Evolutionary conservation across 2,888 invertebrate species (phyloP).

Genomic region (Lamellibrachia satsuma): DNA sequence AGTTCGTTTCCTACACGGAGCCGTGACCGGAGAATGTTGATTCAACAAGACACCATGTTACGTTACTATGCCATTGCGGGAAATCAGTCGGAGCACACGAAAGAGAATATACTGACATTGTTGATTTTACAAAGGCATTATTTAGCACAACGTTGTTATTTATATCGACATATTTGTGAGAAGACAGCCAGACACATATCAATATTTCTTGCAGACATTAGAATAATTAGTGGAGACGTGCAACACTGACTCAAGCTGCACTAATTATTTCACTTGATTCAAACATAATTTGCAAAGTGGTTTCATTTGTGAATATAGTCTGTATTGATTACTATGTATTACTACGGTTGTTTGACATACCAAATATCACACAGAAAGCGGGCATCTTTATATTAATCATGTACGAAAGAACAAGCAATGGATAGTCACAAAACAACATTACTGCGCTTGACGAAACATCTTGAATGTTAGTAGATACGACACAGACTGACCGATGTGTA

Average conservation of each 20-base stretch:
- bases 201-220: no score
- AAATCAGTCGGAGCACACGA: no score
- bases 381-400: neutral
- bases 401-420: neutral
- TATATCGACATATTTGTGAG: no score
- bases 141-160: no score
- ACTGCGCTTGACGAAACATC: neutral
- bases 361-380: no score
- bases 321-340: neutral
- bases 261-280: neutral
- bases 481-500: neutral
- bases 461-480: neutral
- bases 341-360: neutral
- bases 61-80: no score
- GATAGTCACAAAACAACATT: neutral
- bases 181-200: no score
- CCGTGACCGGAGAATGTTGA: neutral
- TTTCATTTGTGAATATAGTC: neutral
- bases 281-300: neutral
- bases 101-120: no score
- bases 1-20: neutral
- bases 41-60: no score
- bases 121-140: no score
- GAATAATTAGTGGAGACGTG: neutral
- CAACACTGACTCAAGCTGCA: neutral